Conservation (phyloP, 1,140 invertebrate species). For the Glomeris maerens region DNA sequence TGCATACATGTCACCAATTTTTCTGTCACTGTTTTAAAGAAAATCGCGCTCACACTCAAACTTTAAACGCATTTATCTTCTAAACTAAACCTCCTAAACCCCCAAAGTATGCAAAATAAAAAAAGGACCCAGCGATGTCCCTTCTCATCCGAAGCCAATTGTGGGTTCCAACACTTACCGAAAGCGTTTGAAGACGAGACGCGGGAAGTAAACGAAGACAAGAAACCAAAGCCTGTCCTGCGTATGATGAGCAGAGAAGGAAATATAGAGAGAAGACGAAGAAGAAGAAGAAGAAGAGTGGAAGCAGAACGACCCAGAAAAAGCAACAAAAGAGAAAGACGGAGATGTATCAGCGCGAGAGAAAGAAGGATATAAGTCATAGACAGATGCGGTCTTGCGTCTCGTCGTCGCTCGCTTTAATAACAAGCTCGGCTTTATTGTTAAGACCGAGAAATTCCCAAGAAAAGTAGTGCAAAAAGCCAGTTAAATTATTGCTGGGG, state of each 20-base stretch:
- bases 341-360: neutral
- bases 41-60: constrained; percentile 13
- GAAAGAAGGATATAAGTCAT: neutral
- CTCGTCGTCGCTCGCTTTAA: neutral
- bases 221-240: neutral
- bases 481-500: no score
- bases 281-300: constrained; percentile 1
- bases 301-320: neutral
- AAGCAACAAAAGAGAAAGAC: neutral
- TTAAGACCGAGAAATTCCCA: no score
- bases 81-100: neutral
- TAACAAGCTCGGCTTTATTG: neutral
- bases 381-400: neutral
- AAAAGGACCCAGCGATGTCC: neutral
- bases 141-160: no score
- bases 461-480: no score
- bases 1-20: no score
- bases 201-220: neutral
- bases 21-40: constrained; percentile 14
- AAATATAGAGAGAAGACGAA: neutral
- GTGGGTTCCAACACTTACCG: no score
- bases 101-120: neutral
- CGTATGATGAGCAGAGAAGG: neutral
- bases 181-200: neutral
- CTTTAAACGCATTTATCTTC: constrained; percentile 10